Evolutionary conservation across 2,888 invertebrate genomes (phyloP).

Genomic region (Marasmarcha lunaedactyla): DNA sequence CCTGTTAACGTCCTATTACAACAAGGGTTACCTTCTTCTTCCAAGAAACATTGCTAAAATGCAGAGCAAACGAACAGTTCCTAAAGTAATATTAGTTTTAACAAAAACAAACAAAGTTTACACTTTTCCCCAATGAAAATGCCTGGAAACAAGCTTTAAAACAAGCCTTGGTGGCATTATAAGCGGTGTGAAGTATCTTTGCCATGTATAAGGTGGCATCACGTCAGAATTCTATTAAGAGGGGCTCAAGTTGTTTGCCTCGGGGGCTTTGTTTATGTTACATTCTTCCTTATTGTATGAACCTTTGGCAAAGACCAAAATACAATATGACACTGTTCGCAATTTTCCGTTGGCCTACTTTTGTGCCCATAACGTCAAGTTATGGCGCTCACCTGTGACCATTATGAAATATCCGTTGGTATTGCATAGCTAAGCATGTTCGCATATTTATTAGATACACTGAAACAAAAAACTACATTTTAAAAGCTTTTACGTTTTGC

Average conservation of each 20-base stretch:
- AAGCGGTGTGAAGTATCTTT: constrained; percentile 36
- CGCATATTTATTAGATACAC: no score
- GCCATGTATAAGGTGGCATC: constrained; percentile 32
- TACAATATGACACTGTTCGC: constrained; percentile 34
- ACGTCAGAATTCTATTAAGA: constrained; percentile 52
- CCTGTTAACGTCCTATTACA: no score
- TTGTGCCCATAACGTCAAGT: constrained; percentile 30
- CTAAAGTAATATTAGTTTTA: no score
- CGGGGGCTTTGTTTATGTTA: constrained; percentile 42
- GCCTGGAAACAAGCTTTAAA: no score
- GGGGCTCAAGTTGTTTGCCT: constrained; percentile 46
- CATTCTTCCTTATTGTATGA: constrained; percentile 33
- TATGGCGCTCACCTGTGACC: constrained; percentile 41
- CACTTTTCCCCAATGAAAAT: no score
- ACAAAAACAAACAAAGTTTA: no score
- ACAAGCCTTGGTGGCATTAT: constrained; percentile 11
- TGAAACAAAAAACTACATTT: no score
- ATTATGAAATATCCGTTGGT: constrained; percentile 31
- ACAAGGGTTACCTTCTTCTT: no score
- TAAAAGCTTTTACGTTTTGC: no score
- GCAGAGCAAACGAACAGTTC: no score
- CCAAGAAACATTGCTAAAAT: no score
- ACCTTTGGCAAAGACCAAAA: constrained; percentile 1
- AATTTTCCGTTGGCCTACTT: constrained; percentile 31
- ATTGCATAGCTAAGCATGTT: neutral